Evolutionary conservation across 2,113 vertebrate genomes (phyloP).

Genomic region (Agelaius phoeniceus): DNA sequence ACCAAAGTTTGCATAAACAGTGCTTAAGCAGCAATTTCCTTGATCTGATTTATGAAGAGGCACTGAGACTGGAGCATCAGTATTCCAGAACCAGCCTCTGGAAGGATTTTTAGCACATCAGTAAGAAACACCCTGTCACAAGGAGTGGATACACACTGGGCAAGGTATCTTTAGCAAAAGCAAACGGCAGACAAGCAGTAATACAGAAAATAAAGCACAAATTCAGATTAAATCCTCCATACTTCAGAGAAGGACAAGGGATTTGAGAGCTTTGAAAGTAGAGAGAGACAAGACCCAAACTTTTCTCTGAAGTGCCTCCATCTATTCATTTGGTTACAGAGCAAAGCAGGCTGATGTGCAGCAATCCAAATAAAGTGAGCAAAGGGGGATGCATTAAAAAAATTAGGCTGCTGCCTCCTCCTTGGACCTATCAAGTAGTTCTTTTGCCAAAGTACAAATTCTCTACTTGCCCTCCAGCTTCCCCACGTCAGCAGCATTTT

Average conservation of each 20-base stretch:
- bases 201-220: not conserved
- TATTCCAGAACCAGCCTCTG: not conserved
- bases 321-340: not conserved
- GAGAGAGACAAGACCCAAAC: not conserved
- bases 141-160: not conserved
- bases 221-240: not conserved
- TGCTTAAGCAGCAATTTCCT: slow-evolving; percentile 17
- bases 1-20: not conserved
- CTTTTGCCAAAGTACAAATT: slow-evolving; percentile 21
- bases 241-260: not conserved
- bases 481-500: not conserved
- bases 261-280: not conserved
- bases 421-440: not conserved
- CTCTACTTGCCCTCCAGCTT: not conserved
- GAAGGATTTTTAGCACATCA: not conserved
- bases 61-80: not conserved
- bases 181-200: not conserved
- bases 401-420: not conserved
- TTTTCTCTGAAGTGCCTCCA: not conserved
- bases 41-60: not conserved
- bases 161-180: not conserved
- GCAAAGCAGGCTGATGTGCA: not conserved
- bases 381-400: not conserved
- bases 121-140: not conserved
- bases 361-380: not conserved